A percentile compares a stretch with the other conserved stretches of the same genome.
These are phyloP conservation scores for Cephus cinctus DNA, from an alignment of 1,140 invertebrate species.

Conservation along the genomic window DNA sequence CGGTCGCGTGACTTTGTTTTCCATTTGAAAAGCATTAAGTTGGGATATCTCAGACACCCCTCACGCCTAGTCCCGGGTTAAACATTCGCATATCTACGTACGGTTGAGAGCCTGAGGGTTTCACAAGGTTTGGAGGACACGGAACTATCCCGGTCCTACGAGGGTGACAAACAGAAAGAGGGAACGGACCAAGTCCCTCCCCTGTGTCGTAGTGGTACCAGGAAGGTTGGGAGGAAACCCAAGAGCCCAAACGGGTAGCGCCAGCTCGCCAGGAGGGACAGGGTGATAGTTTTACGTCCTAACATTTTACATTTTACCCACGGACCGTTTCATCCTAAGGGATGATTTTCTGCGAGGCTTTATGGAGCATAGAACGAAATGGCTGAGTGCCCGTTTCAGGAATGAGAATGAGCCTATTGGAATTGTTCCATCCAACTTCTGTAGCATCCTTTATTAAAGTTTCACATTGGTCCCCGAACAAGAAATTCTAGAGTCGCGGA, in stretches of 20 bases:
- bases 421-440: slow-evolving; percentile 8
- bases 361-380: slow-evolving; percentile 28
- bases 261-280: slow-evolving; percentile 2
- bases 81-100: too few species aligned
- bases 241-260: background rate
- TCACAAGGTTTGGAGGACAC: too few species aligned
- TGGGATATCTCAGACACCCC: too few species aligned
- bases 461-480: too few species aligned
- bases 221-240: background rate
- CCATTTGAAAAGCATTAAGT: too few species aligned
- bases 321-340: slow-evolving; percentile 21
- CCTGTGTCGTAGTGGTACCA: background rate
- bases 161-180: slow-evolving; percentile 15
- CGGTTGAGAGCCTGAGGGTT: too few species aligned
- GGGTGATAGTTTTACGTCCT: slow-evolving; percentile 15
- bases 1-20: too few species aligned
- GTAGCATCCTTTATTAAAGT: too few species aligned
- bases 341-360: slow-evolving; percentile 20
- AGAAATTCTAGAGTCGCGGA: too few species aligned
- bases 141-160: too few species aligned
- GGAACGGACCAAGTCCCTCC: background rate
- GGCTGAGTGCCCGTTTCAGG: slow-evolving; percentile 18
- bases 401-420: slow-evolving; percentile 24
- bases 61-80: too few species aligned
- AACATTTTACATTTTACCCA: slow-evolving; percentile 27